Evolutionary conservation across 2,797 vertebrate species (phyloP).

Genomic region (Carduelis carduelis): DNA sequence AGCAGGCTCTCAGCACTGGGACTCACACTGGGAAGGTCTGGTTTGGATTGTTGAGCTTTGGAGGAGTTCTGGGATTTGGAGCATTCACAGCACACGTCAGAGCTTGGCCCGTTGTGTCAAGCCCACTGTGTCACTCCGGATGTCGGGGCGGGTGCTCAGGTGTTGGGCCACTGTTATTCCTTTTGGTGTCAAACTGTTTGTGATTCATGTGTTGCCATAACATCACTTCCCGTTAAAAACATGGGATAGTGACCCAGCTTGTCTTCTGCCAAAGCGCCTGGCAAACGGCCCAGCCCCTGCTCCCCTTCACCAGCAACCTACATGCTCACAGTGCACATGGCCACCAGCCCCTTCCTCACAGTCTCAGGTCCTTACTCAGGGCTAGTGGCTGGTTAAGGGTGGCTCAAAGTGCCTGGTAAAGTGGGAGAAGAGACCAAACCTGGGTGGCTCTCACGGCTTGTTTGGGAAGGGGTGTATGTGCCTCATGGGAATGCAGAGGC

Average conservation of each 20-base stretch:
- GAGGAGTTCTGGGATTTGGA: not conserved
- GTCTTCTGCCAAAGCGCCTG: not conserved
- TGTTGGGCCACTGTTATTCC: not conserved
- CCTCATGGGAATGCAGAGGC: accelerated
- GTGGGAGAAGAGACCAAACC: not conserved
- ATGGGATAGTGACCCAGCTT: not conserved
- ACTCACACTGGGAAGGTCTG: not conserved
- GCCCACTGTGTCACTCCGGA: not conserved
- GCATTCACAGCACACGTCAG: not conserved
- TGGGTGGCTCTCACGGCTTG: not conserved
- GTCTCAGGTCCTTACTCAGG: not conserved
- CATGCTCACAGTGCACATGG: accelerated
- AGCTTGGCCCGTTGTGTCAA: not conserved
- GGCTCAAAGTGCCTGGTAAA: not conserved
- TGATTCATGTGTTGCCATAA: constrained; percentile 24
- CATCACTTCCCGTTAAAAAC: not conserved
- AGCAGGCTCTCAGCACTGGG: not conserved
- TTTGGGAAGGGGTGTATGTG: not conserved
- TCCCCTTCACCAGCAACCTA: not conserved
- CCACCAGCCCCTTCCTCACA: not conserved
- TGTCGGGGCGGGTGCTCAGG: not conserved
- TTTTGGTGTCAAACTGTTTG: constrained; percentile 16
- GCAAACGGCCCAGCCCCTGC: not conserved
- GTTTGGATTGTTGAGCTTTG: not conserved
- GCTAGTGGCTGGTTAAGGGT: not conserved